Base-by-base conservation (phyloP, 2,888 invertebrate species). In the Drosophila flavopinicola region DNA sequence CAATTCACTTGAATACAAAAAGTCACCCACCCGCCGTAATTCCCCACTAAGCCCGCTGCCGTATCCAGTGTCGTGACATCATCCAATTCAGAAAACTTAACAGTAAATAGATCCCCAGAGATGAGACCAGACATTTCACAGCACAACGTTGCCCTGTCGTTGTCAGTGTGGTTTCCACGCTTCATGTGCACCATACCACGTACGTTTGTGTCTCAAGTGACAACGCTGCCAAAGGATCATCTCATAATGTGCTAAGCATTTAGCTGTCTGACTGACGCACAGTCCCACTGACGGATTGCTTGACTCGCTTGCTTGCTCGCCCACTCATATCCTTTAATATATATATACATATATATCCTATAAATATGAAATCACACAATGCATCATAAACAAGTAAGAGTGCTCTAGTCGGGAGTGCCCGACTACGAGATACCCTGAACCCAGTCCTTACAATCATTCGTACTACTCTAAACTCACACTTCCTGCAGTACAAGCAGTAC, bases 21-120 rank as follows among this genome's bases (percentile, higher is more conserved):
- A 71, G n/a, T 77, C 72, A 83, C 66, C 76, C 83, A 78, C 71
- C 66, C 32, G 52, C 68, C 30, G n/a, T 48, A n/a, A 10, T 24
- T 9, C 15, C 32, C 32, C 25, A 23, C 30, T 32, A 42, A 10
- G 27, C 39, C 30, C 48, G 29, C 25, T 15, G 29, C 15, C 17
- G 11, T n/a, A 47, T 41, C 23, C 35, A 29, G 53, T 45, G 61
- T 71, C 59, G 82, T 85, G 87, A 85, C 83, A 82, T 88, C 87
- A 88, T 85, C 86, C 86, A 78, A 80, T 88, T 84, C 75, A 87
- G 73, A 56, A 85, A 83, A 86, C 88, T 88, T 88, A 77, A 85
- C 88, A 88, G 78, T 82, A 88, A 88, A 88, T 88, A 80, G 86
- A 88, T 88, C 88, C 88, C 88, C 68, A 82, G 88, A 85, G 87